Conservation (phyloP, 2,888 invertebrate species). For the Crematogaster levior region DNA sequence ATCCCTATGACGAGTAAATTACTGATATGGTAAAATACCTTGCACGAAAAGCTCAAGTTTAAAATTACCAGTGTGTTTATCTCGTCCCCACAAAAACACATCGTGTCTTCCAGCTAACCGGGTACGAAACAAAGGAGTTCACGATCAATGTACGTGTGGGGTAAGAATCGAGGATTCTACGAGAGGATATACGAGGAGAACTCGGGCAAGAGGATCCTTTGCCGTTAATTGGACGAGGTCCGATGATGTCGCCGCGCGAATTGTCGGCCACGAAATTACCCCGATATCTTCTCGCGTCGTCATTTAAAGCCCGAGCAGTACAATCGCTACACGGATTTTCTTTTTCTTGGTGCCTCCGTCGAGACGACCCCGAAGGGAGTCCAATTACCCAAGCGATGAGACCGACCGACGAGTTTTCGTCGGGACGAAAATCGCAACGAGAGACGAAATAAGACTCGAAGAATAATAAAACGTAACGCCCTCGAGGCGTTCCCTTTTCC, state of each 20-base stretch:
- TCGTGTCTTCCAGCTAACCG: neutral
- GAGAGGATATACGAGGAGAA: constrained; percentile 62
- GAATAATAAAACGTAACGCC: constrained; percentile 40
- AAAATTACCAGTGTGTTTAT: constrained; percentile 17
- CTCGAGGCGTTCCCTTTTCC: neutral
- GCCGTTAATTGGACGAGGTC: constrained; percentile 78
- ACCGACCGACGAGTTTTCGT: constrained; percentile 37
- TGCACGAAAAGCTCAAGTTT: constrained; percentile 16
- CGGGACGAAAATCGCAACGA: constrained; percentile 38
- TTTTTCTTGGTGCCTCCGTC: constrained; percentile 30
- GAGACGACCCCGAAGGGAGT: constrained; percentile 20
- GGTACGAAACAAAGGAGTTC: constrained; percentile 32
- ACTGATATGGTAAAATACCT: constrained; percentile 19
- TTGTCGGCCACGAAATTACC: constrained; percentile 79
- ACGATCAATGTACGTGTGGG: constrained; percentile 36
- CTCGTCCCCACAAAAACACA: constrained; percentile 30
- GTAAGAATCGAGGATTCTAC: constrained; percentile 48
- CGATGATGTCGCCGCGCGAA: constrained; percentile 74
- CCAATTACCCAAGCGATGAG: constrained; percentile 39
- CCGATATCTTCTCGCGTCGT: constrained; percentile 70
- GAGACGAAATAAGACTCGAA: constrained; percentile 34
- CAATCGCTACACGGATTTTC: constrained; percentile 61
- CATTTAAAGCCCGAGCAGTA: constrained; percentile 32
- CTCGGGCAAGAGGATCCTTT: constrained; percentile 59
- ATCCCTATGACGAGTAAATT: neutral